Base-by-base conservation (phyloP, 1,140 invertebrate genomes). In the Pachypsylla venusta region DNA sequence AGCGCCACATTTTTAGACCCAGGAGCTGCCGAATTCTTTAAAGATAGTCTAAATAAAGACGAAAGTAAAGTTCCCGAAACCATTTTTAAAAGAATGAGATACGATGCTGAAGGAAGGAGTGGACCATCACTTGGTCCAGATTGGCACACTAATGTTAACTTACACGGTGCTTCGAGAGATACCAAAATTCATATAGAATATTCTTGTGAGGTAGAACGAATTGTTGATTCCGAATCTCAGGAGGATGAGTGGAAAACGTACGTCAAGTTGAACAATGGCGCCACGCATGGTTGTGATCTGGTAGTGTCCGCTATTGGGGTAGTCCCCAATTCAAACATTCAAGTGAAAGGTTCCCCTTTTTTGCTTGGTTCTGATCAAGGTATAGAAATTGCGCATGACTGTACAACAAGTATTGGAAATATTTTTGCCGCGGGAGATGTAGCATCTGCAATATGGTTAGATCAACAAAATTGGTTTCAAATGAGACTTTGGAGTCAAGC, bases 401-500 rank as follows among this genome's bases (percentile, higher is more conserved):
- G 98, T 80, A 76, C 84, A 70, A 96, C 93, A 14, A 83, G 81
- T 39, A 65, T 85, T 13, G 64, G 65, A 40, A 79, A 90, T 71
- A 79, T 98, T 16, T 99, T 83, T 78, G 94, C 93, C 16, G 93
- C 93, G 55, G 96, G 96, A 10, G 96, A 99, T 79, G 82, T 91
- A 7, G 96, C 92, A 67, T 78, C 78, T 62, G 82, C 85, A 25
- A 70, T 70, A 25, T 98, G 95, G 94, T 68, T 79, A 16, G 66
- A 73, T 56, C 79, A 89, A 1, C 70, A 77, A 35, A 87, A 95
- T 68, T 98, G 95, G 95, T 87, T 95, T 71, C 93, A 97, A 74
- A 93, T 98, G 85, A 77, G 93, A 54, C 70, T 99, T 1, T 99
- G 96, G 96, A 93, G 92, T 3, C 96, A 99, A 75, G 96, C 95